Evolutionary conservation across 2,888 invertebrate species (phyloP), one percentile per base, ranked within the genome.

Genomic region (Mythimna loreyi): DNA sequence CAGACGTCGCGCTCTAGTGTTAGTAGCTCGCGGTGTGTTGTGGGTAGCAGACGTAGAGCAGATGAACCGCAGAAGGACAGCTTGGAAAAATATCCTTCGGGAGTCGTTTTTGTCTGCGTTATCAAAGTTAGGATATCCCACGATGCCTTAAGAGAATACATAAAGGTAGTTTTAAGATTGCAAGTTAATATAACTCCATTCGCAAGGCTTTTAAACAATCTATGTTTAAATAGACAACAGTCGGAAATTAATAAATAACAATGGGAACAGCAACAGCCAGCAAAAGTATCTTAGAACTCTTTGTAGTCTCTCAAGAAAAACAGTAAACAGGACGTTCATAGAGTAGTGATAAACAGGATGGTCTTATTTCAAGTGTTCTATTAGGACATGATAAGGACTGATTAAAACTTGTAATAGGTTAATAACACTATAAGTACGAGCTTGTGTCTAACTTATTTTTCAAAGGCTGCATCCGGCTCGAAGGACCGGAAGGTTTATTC

Each of bases 1-100:
- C 87, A 86, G 80, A 83, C 85, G 86, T 78, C 82, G 75, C 65
- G 74, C 66, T 72, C 72, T 64, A 70, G 60, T 65, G 73, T 86
- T 84, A 76, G 84, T 81, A 84, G 81, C 84, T 84, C 82, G 33
- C 77, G 68, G 79, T 82, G 69, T 72, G 75, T 70, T 76, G 72
- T 82, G 72, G 75, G 79, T 73, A 49, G 58, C 9, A n/a, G 23
- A 11, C 72, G 57, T 43, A 8, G 6, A 13, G 1, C 55, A 81
- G 58, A 43, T 13, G 28, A 76, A 2, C 0, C 0, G 19, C 77
- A 82, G 84, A 56, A 82, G 73, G 55, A 30, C 43, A 52, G 62
- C 9, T 64, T 33, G 0, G 23, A 16, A 56, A 33, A 47, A 5
- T 8, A 16, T 55, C 5, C 16, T 28, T 56, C 2, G 28, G 9